Evolutionary conservation across 2,797 vertebrate genomes (phyloP).

Genomic region (Bryconaethiops microstoma): DNA sequence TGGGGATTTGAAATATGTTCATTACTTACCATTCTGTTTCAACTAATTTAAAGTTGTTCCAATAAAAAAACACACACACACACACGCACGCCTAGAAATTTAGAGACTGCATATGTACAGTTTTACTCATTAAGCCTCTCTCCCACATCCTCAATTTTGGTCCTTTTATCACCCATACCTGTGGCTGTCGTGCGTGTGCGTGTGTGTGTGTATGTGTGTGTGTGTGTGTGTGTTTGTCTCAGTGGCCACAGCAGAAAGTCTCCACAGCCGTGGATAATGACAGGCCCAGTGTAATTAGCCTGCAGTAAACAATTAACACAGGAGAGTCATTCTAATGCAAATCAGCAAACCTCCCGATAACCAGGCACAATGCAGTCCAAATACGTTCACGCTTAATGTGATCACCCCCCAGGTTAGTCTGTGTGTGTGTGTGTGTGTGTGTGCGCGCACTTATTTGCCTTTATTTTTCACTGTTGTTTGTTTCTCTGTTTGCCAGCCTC

Average conservation of each 20-base stretch:
- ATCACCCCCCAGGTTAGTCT: conserved; percentile 62
- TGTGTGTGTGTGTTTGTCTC: conserved; percentile 29
- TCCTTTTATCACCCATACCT: conserved; percentile 43
- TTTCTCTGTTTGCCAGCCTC: conserved; percentile 63
- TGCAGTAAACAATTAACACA: conserved; percentile 78
- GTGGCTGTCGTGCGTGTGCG: not conserved
- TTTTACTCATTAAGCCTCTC: not conserved
- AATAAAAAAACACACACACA: not conserved
- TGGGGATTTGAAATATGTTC: conserved; percentile 42
- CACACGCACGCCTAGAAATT: conserved; percentile 2
- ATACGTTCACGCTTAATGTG: conserved; percentile 75
- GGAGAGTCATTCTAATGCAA: conserved; percentile 72
- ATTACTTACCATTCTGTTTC: conserved; percentile 36
- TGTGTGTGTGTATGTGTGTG: conserved; percentile 34
- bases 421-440: conserved; percentile 18
- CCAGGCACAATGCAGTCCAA: conserved; percentile 70
- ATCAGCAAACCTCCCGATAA: conserved; percentile 73
- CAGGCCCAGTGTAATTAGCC: conserved; percentile 76
- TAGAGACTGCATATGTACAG: not conserved
- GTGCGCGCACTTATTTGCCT: conserved; percentile 30
- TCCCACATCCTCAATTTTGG: conserved; percentile 25
- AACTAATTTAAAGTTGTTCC: conserved; percentile 51
- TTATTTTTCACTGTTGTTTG: conserved; percentile 45
- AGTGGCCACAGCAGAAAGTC: conserved; percentile 34
- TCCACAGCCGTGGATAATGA: conserved; percentile 63